Base-by-base conservation (phyloP, 2,113 vertebrate species). In the Myotis yumanensis region DNA sequence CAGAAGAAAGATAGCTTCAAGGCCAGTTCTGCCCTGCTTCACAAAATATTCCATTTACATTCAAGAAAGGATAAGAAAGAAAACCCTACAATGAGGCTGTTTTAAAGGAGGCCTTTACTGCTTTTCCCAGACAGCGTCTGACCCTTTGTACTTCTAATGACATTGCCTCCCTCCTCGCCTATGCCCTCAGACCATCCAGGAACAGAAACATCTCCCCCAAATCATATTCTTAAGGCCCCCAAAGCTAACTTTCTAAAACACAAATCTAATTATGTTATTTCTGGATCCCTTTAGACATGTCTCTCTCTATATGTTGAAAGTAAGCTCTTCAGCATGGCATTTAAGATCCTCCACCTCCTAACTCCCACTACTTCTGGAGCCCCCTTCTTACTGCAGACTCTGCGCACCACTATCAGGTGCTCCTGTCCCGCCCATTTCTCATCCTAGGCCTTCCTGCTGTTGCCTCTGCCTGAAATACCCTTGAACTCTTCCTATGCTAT, bases 1-100 rank as follows among this genome's bases (percentile, higher is more conserved):
- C 4, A 22, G 23, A 51, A 92, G 86, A 96, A 96, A 95, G 76
- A 66, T 77, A 94, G 81, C 87, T 97, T 93, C 81, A 96, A 96
- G 96, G 90, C 95, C 77, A 91, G 64, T 30, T 92, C 43, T 95
- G 40, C 43, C 37, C 59, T 52, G 87, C 37, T 92, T 96, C 68
- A 94, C 54, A 95, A 96, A 91, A 92, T 88, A 95, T 57, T 92
- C 18, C 14, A 86, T 92, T 96, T 95, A 87, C 68, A 90, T 89
- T 92, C 86, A 95, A 91, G 73, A 93, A 86, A 93, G 66, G 68
- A 80, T 20, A 90, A 85, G 59, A 77, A 93, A 92, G 25, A 95
- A 77, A 20, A 66, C 3, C 9, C 62, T n/a, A 76, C 86, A 94
- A 40, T 69, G 12, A 88, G 23, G 28, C 48, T 92, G 54, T 77